Conservation (phyloP, 1,140 invertebrate genomes). For the Brachionus plicatilis region DNA sequence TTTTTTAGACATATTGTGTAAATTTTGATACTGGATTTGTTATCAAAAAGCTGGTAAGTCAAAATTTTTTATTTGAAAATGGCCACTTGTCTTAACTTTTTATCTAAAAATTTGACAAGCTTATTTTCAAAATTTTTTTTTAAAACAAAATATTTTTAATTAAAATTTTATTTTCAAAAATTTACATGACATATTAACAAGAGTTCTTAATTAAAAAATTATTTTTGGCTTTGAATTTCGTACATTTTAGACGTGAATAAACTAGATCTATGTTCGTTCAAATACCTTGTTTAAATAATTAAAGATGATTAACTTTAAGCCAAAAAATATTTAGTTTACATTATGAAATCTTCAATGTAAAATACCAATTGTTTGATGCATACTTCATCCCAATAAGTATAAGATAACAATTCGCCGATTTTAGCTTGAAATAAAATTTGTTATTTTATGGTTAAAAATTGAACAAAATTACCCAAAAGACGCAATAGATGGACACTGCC, state of each 20-base stretch:
- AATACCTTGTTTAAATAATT: slow-evolving; percentile 15
- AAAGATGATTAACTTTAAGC: neutral
- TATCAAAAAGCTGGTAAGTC: neutral
- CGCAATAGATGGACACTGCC: slow-evolving; percentile 6
- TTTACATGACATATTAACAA: neutral
- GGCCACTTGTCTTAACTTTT: neutral
- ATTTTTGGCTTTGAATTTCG: neutral
- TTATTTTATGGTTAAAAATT: neutral
- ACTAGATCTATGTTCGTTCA: slow-evolving; percentile 32
- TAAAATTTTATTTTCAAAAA: slow-evolving; percentile 22
- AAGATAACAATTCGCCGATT: slow-evolving; percentile 26
- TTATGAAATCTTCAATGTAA: slow-evolving; percentile 21
- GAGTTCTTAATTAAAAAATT: neutral
- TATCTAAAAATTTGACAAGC: neutral
- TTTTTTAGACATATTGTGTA: neutral
- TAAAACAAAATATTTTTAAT: neutral
- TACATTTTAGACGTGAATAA: slow-evolving; percentile 18
- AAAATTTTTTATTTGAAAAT: neutral
- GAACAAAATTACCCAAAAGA: neutral
- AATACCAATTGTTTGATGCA: slow-evolving; percentile 30
- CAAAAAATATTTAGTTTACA: neutral
- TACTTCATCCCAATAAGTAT: slow-evolving; percentile 36
- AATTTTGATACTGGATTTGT: neutral
- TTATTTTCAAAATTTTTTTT: neutral
- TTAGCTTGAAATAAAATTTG: neutral